Evolutionary conservation across 2,113 vertebrate genomes (phyloP).

Genomic region (Atrichornis clamosus): DNA sequence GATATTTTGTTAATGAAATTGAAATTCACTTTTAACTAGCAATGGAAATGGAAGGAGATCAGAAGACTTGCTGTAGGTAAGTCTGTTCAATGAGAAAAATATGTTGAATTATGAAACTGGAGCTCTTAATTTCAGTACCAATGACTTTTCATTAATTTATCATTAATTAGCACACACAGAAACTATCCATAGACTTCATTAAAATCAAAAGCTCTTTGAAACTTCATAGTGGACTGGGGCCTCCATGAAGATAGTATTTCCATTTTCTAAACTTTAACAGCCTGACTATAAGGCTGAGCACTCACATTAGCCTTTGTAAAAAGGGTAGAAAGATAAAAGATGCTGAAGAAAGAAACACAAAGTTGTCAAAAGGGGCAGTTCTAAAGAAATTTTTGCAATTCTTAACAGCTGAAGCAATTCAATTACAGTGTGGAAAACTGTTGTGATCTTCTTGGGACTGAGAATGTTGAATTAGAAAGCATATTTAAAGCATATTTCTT

Average conservation of each 20-base stretch:
- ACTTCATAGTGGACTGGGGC: neutral
- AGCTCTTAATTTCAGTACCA: neutral
- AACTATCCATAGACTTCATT: neutral
- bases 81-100: neutral
- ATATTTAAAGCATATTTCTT: neutral
- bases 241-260: neutral
- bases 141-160: neutral
- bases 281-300: neutral
- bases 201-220: neutral
- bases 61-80: neutral
- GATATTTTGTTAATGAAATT: neutral
- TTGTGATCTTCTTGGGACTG: neutral
- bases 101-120: neutral
- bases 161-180: neutral
- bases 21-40: neutral
- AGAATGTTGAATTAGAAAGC: neutral
- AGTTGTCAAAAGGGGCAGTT: neutral
- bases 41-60: neutral
- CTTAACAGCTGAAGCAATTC: neutral
- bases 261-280: neutral
- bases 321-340: neutral
- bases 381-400: neutral
- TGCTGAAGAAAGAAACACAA: neutral
- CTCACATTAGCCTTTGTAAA: neutral
- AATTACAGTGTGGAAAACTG: neutral